Conservation (phyloP, 2,113 vertebrate species). For the Rhadina sibilatrix region DNA sequence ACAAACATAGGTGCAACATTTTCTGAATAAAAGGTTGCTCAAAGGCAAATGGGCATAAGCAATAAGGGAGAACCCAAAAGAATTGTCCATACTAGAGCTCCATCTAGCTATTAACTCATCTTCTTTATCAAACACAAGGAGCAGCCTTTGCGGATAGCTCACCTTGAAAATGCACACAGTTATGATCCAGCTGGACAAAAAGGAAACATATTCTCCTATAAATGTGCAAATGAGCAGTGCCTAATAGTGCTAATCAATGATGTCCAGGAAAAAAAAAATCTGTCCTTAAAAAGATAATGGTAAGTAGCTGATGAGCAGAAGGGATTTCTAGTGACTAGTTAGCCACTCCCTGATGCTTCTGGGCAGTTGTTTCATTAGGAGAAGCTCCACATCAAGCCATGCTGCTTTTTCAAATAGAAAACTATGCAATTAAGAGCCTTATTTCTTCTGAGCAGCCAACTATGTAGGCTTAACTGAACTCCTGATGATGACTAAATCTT, state of each 20-base stretch:
- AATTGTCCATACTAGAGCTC: slow-evolving; percentile 8
- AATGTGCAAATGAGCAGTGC: not conserved
- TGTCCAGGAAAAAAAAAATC: not conserved
- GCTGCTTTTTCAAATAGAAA: slow-evolving; percentile 26
- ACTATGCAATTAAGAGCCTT: slow-evolving; percentile 32
- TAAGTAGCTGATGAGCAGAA: not conserved
- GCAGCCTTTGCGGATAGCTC: not conserved
- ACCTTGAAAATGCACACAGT: not conserved
- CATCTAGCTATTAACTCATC: slow-evolving; percentile 21
- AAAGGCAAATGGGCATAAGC: not conserved
- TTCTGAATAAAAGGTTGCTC: not conserved
- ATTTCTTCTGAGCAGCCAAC: slow-evolving; percentile 25
- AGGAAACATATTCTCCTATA: not conserved
- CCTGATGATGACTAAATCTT: not conserved
- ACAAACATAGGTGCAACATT: not conserved
- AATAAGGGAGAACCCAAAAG: not conserved
- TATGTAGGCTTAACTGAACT: slow-evolving; percentile 41
- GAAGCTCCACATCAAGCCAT: not conserved
- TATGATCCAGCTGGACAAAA: not conserved
- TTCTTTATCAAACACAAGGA: not conserved
- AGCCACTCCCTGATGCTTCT: not conserved
- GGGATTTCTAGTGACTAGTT: not conserved
- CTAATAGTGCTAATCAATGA: not conserved
- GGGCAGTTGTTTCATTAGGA: not conserved
- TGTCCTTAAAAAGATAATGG: not conserved